A percentile compares a stretch with the other conserved stretches of the same genome.
These are phyloP conservation scores for Platycheirus albimanus DNA, from an alignment of 2,888 invertebrate species.

Conservation along the genomic window DNA sequence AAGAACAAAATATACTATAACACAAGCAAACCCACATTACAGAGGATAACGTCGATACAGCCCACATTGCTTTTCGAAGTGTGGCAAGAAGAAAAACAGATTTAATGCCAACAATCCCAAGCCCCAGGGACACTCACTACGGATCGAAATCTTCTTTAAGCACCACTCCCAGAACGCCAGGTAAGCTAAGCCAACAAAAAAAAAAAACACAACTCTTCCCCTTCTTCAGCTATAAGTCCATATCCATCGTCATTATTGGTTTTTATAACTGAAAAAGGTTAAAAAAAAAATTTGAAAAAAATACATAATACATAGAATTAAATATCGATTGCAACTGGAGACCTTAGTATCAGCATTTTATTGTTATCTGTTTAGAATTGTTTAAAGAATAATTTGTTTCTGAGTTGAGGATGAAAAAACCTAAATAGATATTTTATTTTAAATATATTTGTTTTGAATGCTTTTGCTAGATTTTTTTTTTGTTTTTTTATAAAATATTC, in stretches of 20 bases:
- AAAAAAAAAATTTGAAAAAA: no score
- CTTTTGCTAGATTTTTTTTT: conserved; percentile 71
- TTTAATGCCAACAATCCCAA: conserved; percentile 94
- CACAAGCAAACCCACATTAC: conserved; percentile 76
- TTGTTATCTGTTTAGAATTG: conserved; percentile 48
- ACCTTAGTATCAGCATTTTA: conserved; percentile 53
- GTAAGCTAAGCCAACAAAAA: conserved; percentile 78
- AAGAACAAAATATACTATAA: conserved; percentile 67
- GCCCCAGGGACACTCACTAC: conserved; percentile 85
- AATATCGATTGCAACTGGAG: conserved; percentile 36
- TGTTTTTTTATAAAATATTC: conserved; percentile 51
- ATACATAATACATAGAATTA: conserved; percentile 22
- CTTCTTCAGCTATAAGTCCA: conserved; percentile 60
- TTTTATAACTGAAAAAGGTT: conserved; percentile 49
- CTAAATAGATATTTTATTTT: conserved; percentile 15
- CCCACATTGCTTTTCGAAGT: conserved; percentile 88
- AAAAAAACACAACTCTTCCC: conserved; percentile 33
- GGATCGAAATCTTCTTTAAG: conserved; percentile 84
- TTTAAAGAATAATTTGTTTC: conserved; percentile 33
- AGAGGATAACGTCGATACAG: conserved; percentile 82
- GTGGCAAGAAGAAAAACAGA: conserved; percentile 94
- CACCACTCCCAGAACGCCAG: conserved; percentile 83
- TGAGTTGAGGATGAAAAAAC: conserved; percentile 44
- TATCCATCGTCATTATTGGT: conserved; percentile 44
- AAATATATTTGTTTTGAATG: conserved; percentile 53